Conservation (phyloP, 1,140 invertebrate species). For the Drosophila littoralis region DNA sequence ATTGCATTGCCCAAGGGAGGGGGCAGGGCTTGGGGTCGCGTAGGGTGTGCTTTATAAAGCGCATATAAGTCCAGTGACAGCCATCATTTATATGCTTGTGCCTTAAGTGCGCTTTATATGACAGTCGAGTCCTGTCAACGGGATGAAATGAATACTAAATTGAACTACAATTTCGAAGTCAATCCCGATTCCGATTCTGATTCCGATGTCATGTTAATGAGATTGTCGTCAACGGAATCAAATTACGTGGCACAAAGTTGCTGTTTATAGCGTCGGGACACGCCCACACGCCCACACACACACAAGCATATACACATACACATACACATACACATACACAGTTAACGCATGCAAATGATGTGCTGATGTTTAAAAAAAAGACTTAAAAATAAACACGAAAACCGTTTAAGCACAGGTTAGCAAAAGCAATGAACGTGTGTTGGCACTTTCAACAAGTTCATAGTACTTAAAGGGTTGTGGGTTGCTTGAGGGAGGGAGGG, state of each 20-base stretch:
- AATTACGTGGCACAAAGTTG: slow-evolving; percentile 65
- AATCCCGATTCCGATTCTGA: slow-evolving; percentile 29
- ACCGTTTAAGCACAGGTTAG: slow-evolving; percentile 65
- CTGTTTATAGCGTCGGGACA: slow-evolving; percentile 37
- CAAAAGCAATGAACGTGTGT: slow-evolving; percentile 56
- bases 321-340: neutral
- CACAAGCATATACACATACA: neutral
- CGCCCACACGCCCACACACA: slow-evolving; percentile 5
- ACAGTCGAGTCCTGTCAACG: slow-evolving; percentile 21
- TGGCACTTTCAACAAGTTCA: slow-evolving; percentile 58
- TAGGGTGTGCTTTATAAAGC: slow-evolving; percentile 3
- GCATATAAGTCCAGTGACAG: slow-evolving; percentile 19
- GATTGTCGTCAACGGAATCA: slow-evolving; percentile 71
- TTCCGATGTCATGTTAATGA: slow-evolving; percentile 67
- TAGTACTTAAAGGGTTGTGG: slow-evolving; percentile 12
- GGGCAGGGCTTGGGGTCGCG: neutral
- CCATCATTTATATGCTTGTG: slow-evolving; percentile 27
- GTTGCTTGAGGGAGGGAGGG: too few species aligned
- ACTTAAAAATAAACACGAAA: slow-evolving; percentile 59
- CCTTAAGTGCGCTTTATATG: slow-evolving; percentile 29
- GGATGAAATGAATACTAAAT: slow-evolving; percentile 21
- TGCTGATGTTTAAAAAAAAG: slow-evolving; percentile 51
- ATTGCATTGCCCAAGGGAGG: neutral
- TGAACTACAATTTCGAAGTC: slow-evolving; percentile 25
- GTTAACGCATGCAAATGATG: slow-evolving; percentile 71